Evolutionary conservation across 2,888 invertebrate genomes (phyloP), one percentile per base, ranked within the genome.

Genomic region (Oxystoma pomonae): DNA sequence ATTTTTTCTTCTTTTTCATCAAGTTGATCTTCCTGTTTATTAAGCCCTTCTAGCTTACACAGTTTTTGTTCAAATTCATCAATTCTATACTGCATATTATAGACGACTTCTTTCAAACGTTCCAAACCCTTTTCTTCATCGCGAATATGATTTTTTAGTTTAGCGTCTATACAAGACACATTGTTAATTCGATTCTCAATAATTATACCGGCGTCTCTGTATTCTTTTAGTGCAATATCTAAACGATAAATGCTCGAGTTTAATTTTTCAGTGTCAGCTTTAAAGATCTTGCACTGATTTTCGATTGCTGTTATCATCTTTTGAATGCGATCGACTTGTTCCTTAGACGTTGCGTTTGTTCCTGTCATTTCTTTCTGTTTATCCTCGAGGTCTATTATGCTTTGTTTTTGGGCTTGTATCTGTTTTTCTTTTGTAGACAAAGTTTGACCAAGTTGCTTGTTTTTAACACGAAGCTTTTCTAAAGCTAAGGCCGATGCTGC

Each of bases 271-370:
- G 69, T 72, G 53, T 73, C 73, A 1, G 67, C 20, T 16, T 71
- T 20, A 18, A 62, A 68, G 12, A 69, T 66, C 21, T 65, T 60
- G 57, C 67, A 69, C n/a, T 58, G 59, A 55, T 67, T 69, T 70
- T 85, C 83, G 71, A 85, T 85, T 55, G 81, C 82, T 79, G 84
- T 84, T 17, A 88, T 78, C 76, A 89, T 84, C 20, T 84, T 82
- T 72, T 88, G 85, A 5, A 89, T 77, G 70, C 86, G 83, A 60
- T 82, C 84, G 0, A 84, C 81, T 35, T 86, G 80, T 71, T 87
- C 87, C 52, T 83, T 84, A 0, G 86, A 68, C 0, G 69, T 64
- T 57, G 68, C 51, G 7, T 57, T 64, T 81, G 19, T 84, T 82
- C 71, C 85, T 81, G 2, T 83, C 80, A 70, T 84, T 1, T 84